These are phyloP conservation scores for Thripadectes ignobilis DNA, from an alignment of 2,797 vertebrate species.

Conservation along the genomic window DNA sequence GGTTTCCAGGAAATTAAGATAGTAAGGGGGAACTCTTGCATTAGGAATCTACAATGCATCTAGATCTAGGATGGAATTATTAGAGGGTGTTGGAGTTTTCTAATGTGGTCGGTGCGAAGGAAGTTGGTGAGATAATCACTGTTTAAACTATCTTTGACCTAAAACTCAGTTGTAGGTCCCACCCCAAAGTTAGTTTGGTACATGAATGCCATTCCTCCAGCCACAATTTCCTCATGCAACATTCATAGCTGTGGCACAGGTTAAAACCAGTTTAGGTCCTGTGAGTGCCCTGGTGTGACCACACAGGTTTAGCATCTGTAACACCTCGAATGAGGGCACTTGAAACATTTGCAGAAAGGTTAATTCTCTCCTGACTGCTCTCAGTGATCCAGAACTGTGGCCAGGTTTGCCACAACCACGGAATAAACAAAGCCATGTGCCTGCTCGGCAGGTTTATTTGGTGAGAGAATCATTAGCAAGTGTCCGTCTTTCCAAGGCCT, in stretches of 20 bases:
- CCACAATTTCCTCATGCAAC: neutral
- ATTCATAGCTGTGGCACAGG: neutral
- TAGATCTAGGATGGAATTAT: neutral
- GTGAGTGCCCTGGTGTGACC: neutral
- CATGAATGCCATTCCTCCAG: neutral
- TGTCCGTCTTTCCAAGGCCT: neutral
- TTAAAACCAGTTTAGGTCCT: neutral
- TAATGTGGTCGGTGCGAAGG: neutral
- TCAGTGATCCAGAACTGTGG: neutral
- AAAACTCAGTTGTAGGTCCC: neutral
- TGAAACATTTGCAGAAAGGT: neutral
- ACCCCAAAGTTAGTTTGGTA: neutral
- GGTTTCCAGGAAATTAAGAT: neutral
- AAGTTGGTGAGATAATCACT: neutral
- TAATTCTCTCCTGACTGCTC: neutral
- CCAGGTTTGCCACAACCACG: neutral
- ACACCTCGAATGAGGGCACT: neutral
- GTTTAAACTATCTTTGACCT: neutral
- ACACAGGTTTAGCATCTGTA: neutral
- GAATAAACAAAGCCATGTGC: constrained; percentile 15
- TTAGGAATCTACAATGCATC: neutral
- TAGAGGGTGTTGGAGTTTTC: neutral
- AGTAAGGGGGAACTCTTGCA: neutral
- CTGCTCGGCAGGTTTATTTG: neutral
- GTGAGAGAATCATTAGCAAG: neutral